These are phyloP conservation scores for Epinephelus fuscoguttatus DNA, from an alignment of 2,113 vertebrate species.

Conservation along the genomic window DNA sequence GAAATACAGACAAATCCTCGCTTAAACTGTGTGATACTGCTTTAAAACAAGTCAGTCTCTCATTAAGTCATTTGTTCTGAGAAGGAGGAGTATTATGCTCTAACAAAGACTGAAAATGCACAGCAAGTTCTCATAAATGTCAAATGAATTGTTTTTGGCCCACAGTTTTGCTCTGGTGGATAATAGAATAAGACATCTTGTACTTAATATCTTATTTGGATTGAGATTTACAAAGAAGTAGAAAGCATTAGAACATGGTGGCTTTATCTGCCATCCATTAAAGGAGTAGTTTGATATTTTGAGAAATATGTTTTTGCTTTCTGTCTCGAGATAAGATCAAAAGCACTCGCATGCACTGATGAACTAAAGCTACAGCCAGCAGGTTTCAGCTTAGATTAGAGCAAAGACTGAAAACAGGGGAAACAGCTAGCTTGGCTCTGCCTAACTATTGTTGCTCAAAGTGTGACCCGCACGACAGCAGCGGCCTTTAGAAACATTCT, in stretches of 20 bases:
- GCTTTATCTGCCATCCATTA: neutral
- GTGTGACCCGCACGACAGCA: too few relatives aligned
- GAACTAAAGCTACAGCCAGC: neutral
- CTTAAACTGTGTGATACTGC: neutral
- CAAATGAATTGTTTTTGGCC: neutral
- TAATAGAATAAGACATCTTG: neutral
- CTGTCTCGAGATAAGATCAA: neutral
- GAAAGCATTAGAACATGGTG: neutral
- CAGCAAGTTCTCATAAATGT: neutral
- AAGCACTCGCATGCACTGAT: too few relatives aligned
- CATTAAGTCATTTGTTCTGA: neutral
- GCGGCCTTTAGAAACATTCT: too few relatives aligned
- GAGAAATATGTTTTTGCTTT: neutral
- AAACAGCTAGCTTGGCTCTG: too few relatives aligned
- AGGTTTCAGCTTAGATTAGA: neutral
- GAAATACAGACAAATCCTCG: neutral
- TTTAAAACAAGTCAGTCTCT: conserved; percentile 2
- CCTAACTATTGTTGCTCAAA: too few relatives aligned
- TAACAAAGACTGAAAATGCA: neutral
- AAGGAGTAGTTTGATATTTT: too few relatives aligned
- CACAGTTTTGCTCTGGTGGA: neutral
- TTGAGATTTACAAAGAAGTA: neutral
- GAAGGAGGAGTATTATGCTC: neutral
- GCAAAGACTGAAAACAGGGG: too few relatives aligned
- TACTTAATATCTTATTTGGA: neutral